phyloP scores from a whole-genome alignment of 2,113 vertebrate genomes.

The Centropus bengalensis region DNA sequence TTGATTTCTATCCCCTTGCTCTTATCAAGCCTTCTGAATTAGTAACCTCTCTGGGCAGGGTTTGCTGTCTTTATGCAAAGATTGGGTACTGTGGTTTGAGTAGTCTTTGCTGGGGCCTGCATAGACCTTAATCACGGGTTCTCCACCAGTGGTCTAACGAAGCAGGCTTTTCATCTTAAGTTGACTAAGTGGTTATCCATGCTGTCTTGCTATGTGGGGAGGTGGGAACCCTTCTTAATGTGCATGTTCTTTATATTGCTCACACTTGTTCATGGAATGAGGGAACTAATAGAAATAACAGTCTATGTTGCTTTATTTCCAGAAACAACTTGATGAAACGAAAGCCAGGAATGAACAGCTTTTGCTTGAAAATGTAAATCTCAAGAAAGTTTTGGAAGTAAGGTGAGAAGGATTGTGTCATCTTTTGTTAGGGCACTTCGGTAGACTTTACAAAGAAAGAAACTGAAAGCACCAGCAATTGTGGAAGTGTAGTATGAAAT shows the following conservation, averaged over 20 bases:
- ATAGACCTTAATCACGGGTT: background rate
- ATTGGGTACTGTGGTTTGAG: background rate
- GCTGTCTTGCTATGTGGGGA: background rate
- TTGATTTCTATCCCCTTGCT: background rate
- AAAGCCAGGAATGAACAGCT: constrained; percentile 78
- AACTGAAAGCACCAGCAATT: background rate
- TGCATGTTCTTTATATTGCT: background rate
- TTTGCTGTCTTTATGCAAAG: background rate
- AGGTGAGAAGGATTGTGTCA: constrained; percentile 73
- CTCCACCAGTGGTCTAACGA: background rate
- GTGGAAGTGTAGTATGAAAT: background rate
- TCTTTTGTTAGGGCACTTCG: background rate
- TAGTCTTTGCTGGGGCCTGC: background rate
- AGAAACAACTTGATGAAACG: constrained; percentile 82
- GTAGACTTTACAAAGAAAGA: background rate
- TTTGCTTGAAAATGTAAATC: constrained; percentile 74
- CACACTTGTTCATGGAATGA: background rate
- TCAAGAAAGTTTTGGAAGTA: constrained; percentile 82
- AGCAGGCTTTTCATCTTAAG: background rate
- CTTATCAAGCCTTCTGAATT: background rate
- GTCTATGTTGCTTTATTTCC: constrained; percentile 76
- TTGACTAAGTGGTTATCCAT: background rate
- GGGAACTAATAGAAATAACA: background rate
- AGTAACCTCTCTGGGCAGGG: background rate
- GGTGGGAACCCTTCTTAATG: background rate